Evolutionary conservation across 2,888 invertebrate genomes (phyloP), one percentile per base, ranked within the genome.

Genomic region (Eurois occulta): DNA sequence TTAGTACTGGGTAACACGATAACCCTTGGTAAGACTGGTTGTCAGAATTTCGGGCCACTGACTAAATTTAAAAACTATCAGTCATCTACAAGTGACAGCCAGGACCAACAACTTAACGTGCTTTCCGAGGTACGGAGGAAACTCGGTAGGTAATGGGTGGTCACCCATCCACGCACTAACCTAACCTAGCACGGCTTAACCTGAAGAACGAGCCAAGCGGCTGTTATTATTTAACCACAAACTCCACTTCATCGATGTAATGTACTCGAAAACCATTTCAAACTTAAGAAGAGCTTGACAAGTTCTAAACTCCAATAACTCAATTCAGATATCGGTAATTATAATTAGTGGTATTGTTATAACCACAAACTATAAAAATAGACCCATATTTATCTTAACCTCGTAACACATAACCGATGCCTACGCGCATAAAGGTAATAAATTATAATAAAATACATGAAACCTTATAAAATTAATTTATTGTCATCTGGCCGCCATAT

Each of bases 371-470:
- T 24, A 72, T 24, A 55, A 74, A 67, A 73, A 80, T 58, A 74
- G 35, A 35, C 24, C 66, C 10, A 67, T 41, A 67, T n/a, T n/a
- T 32, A 60, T n/a, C 38, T 32, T 35, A 80, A 68, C 82, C 81
- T 82, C 41, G 81, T 81, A 77, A 74, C 71, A 81, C 35, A 66
- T 71, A 16, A 28, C 24, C 32, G 46, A 43, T 76, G 70, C 58
- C 68, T 28, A 73, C 75, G 64, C 72, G 72, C 72, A 65, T 81
- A 75, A 35, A 48, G 8, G 11, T 46, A 7, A 28, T 70, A 58
- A 67, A 79, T 67, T 58, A 73, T 66, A 66, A 84, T 78, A 84
- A 78, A 69, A 69, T 38, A 72, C 69, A 72, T 72, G 69, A 72
- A 72, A 75, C 62, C 65, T 41, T 72, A 72, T 66, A 65, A 62